These are phyloP conservation scores for Mantis religiosa DNA, from an alignment of 2,888 invertebrate species.

Conservation along the genomic window DNA sequence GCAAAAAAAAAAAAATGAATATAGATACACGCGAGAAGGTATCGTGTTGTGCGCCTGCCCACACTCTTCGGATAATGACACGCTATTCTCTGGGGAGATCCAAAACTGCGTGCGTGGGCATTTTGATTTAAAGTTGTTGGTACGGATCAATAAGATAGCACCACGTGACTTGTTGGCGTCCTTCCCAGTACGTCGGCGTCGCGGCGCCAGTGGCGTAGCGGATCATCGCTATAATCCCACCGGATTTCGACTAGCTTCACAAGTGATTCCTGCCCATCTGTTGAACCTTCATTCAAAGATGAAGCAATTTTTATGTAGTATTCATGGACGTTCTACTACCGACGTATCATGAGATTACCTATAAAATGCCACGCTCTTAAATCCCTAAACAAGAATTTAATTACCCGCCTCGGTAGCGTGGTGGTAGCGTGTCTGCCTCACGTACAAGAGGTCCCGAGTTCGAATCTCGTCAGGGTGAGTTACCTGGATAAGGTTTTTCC, in stretches of 20 bases:
- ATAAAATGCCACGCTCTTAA: too few species aligned
- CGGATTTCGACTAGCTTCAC: not conserved
- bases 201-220: not conserved
- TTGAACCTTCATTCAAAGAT: not conserved
- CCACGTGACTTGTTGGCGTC: constrained; percentile 13
- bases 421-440: too few species aligned
- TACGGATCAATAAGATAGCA: constrained; percentile 9
- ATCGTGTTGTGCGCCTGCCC: not conserved
- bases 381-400: too few species aligned
- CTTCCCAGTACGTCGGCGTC: not conserved
- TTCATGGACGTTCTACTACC: too few species aligned
- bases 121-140: not conserved
- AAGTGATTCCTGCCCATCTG: not conserved
- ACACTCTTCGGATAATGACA: not conserved
- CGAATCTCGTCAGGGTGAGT: too few species aligned
- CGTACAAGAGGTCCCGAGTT: too few species aligned
- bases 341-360: too few species aligned
- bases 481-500: too few species aligned
- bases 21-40: not conserved
- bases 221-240: not conserved
- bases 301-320: too few species aligned
- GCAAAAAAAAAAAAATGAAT: not conserved
- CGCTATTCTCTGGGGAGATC: not conserved
- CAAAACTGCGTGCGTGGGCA: not conserved
- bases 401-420: too few species aligned